A percentile compares a stretch with the other conserved stretches of the same genome.
Evolutionary conservation across 30 jellyfish, hydroid and myxozoan species (phyloP).

Genomic region (Pelagia noctiluca): DNA sequence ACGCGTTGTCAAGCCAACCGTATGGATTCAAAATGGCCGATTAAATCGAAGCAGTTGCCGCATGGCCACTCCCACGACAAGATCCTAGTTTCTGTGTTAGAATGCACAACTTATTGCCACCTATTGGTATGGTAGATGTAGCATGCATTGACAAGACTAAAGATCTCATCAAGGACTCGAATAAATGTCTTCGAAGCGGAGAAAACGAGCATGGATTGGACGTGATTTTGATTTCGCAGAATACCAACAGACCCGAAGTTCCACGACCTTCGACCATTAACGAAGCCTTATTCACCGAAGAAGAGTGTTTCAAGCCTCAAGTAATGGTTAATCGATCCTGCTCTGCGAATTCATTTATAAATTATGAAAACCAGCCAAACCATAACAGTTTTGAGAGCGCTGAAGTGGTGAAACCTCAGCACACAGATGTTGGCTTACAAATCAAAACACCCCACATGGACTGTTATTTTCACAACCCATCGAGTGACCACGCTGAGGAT

Average conservation of each 20-base stretch:
- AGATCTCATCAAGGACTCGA: slow-evolving; percentile 10
- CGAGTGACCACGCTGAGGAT: background rate
- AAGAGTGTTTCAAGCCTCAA: background rate
- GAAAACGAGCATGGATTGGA: slow-evolving; percentile 2
- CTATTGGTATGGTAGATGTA: slow-evolving; percentile 56
- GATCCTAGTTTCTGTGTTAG: background rate
- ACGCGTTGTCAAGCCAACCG: slow-evolving; percentile 8
- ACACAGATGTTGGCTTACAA: background rate
- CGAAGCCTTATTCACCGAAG: background rate
- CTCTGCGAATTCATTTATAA: background rate
- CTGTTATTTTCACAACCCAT: background rate
- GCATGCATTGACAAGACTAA: slow-evolving; percentile 1
- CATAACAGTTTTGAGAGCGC: background rate
- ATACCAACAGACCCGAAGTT: background rate
- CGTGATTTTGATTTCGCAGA: background rate
- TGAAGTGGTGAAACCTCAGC: background rate
- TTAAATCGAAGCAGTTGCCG: background rate
- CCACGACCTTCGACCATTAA: background rate
- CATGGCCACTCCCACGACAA: background rate
- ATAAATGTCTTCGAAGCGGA: background rate
- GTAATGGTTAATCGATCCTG: background rate
- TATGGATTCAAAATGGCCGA: slow-evolving; percentile 2
- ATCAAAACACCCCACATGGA: background rate
- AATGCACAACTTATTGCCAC: slow-evolving; percentile 59
- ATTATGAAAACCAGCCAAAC: background rate